A percentile compares a stretch with the other conserved stretches of the same genome.
phyloP scores from a whole-genome alignment of 1,140 invertebrate species.

The Neuroterus valhalla region DNA sequence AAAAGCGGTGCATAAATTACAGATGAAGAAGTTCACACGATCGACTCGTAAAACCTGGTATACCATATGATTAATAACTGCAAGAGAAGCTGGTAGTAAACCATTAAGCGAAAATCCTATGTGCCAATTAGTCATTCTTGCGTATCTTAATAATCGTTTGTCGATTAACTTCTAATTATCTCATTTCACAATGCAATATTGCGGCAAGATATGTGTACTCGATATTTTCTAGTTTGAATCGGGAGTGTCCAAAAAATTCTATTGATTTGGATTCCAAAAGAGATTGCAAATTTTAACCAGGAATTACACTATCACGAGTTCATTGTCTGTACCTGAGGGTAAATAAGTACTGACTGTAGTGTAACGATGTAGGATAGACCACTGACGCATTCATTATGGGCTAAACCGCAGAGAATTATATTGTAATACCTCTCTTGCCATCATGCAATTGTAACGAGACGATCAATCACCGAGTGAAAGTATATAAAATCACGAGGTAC shows the following conservation, averaged over 20 bases:
- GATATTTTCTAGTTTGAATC: not conserved
- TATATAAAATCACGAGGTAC: slow-evolving; percentile 24
- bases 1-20: not conserved
- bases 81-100: not conserved
- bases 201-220: not conserved
- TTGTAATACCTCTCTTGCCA: slow-evolving; percentile 22
- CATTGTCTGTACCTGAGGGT: slow-evolving; percentile 22
- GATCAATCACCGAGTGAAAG: slow-evolving; percentile 32
- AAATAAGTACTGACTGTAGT: slow-evolving; percentile 10
- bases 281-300: not conserved
- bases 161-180: slow-evolving; percentile 23
- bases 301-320: slow-evolving; percentile 18
- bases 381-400: slow-evolving; percentile 4
- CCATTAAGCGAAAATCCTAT: slow-evolving; percentile 3
- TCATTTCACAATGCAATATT: slow-evolving; percentile 17
- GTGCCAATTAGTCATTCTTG: slow-evolving; percentile 2
- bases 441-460: slow-evolving; percentile 22
- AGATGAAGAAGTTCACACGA: slow-evolving; percentile 2
- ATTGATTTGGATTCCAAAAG: no score
- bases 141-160: slow-evolving; percentile 7
- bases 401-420: slow-evolving; percentile 7
- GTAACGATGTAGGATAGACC: slow-evolving; percentile 13
- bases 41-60: not conserved
- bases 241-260: not conserved
- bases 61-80: slow-evolving; percentile 5